Conservation (phyloP, 2,113 vertebrate genomes). For the Tauraco erythrolophus region DNA sequence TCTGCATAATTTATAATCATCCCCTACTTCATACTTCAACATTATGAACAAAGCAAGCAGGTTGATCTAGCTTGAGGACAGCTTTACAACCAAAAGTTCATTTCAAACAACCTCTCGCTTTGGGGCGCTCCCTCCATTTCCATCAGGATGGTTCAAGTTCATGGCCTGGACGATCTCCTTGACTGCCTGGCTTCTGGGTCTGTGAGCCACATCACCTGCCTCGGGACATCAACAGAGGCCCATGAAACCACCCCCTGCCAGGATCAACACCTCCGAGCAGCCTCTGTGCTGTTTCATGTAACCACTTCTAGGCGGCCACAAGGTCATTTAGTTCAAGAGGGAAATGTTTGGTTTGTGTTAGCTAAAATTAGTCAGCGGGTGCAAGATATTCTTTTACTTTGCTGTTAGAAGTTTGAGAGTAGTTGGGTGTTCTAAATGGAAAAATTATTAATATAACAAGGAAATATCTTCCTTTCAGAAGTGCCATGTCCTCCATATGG, state of each 20-base stretch:
- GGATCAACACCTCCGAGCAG: conserved; percentile 5
- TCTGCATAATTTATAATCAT: neutral
- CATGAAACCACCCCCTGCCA: neutral
- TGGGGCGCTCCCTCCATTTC: fast-evolving
- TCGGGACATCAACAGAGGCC: neutral
- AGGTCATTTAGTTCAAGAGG: conserved; percentile 36
- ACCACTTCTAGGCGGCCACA: neutral
- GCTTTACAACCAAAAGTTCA: neutral
- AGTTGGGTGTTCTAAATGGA: neutral
- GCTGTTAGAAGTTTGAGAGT: neutral
- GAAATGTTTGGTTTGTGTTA: conserved; percentile 21
- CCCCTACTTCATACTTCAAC: neutral
- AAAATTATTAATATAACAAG: neutral
- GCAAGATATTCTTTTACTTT: conserved; percentile 33
- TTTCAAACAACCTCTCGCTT: neutral
- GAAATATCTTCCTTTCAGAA: neutral
- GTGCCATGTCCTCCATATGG: fast-evolving
- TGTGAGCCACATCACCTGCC: neutral
- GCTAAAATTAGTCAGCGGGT: conserved; percentile 25
- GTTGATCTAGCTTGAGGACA: neutral
- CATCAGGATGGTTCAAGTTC: neutral
- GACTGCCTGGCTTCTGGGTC: neutral
- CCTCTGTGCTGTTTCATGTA: neutral
- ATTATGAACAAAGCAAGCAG: neutral
- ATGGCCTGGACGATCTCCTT: neutral